Evolutionary conservation across 2,113 vertebrate species (phyloP).

Genomic region (Sinocyclocheilus anophthalmus): DNA sequence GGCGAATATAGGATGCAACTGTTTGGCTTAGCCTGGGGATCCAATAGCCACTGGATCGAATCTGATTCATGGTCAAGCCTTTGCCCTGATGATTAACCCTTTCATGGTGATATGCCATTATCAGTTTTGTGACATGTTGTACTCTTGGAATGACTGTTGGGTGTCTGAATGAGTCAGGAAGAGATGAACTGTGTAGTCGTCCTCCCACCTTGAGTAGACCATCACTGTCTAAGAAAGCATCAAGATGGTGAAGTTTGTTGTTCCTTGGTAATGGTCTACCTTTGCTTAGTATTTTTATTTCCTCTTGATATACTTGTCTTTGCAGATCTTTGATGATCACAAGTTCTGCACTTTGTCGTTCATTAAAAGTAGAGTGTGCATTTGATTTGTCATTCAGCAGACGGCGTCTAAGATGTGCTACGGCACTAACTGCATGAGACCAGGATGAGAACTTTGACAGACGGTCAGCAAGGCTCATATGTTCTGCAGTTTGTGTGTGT

Average conservation of each 20-base stretch:
- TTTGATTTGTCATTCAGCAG: background rate
- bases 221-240: background rate
- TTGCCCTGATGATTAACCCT: background rate
- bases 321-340: too few relatives aligned
- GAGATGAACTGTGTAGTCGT: background rate
- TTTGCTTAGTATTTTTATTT: background rate
- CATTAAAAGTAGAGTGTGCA: background rate
- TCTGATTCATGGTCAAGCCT: background rate
- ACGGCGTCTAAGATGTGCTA: background rate
- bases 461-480: background rate
- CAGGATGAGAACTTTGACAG: background rate
- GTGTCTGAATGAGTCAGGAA: background rate
- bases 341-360: background rate
- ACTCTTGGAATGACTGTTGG: background rate
- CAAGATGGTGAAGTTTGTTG: background rate
- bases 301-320: background rate
- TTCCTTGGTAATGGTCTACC: background rate
- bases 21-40: too few relatives aligned
- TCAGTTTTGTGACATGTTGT: background rate
- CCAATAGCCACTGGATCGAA: background rate
- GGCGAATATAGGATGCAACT: too few relatives aligned
- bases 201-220: background rate
- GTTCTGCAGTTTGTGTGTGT: background rate
- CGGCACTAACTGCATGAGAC: background rate
- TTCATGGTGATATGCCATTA: background rate